Conservation (phyloP, 2,797 vertebrate genomes). For the Karalla daura region DNA sequence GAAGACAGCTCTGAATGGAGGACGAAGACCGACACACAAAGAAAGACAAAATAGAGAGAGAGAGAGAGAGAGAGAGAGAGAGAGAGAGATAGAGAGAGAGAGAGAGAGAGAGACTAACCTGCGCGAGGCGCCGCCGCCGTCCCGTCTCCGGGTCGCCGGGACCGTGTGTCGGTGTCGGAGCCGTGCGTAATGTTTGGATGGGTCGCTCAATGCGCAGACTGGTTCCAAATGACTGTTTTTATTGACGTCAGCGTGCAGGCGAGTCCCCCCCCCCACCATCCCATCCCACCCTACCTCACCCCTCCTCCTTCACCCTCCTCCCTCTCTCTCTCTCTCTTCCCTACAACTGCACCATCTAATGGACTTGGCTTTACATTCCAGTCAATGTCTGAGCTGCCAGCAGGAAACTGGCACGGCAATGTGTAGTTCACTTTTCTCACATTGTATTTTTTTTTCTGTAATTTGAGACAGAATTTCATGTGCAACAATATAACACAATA, state of each 20-base stretch:
- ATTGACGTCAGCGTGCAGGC: constrained; percentile 80
- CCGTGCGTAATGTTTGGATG: constrained; percentile 82
- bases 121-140: no score
- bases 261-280: constrained; percentile 47
- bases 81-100: no score
- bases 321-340: constrained; percentile 39
- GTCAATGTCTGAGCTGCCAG: constrained; percentile 38
- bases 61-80: no score
- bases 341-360: constrained; percentile 77
- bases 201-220: constrained; percentile 81
- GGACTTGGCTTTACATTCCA: constrained; percentile 62
- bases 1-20: no score
- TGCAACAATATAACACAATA: no score
- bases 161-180: constrained; percentile 70
- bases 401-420: constrained; percentile 2
- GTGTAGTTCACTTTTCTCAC: background rate
- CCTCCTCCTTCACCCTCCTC: no score
- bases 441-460: no score
- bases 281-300: no score
- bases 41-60: no score
- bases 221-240: constrained; percentile 80
- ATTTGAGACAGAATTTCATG: no score
- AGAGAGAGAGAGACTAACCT: no score
- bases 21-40: no score
- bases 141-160: constrained; percentile 54